Evolutionary conservation across 2,113 vertebrate species (phyloP).

Genomic region (Apeltes quadracus): DNA sequence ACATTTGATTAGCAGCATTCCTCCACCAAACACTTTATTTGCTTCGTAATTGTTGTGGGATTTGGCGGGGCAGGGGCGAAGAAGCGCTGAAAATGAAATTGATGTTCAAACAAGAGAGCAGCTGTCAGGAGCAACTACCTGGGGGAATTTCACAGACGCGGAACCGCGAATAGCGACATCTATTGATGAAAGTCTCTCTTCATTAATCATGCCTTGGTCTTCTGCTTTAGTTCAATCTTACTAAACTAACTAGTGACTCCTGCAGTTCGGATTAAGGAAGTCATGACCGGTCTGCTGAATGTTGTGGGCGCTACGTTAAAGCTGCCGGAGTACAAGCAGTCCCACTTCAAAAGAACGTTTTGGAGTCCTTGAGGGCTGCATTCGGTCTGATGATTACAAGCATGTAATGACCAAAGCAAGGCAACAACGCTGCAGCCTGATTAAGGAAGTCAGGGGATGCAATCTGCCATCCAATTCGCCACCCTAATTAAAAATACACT

Average conservation of each 20-base stretch:
- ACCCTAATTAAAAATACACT: slow-evolving; percentile 46
- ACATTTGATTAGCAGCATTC: slow-evolving; percentile 68
- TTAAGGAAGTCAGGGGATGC: slow-evolving; percentile 45
- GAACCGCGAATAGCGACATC: slow-evolving; percentile 7
- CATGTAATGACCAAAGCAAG: slow-evolving; percentile 47
- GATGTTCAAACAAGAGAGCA: slow-evolving; percentile 72
- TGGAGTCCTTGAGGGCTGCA: slow-evolving; percentile 26
- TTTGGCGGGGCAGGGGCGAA: slow-evolving; percentile 57
- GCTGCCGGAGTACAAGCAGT: slow-evolving; percentile 1
- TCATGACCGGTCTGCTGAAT: slow-evolving; percentile 8
- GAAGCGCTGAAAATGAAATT: slow-evolving; percentile 69
- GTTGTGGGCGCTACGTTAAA: not conserved
- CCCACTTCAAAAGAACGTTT: slow-evolving; percentile 14
- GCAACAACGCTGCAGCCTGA: slow-evolving; percentile 33
- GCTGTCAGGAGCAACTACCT: slow-evolving; percentile 65
- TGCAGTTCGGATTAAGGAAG: slow-evolving; percentile 45
- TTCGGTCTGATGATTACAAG: slow-evolving; percentile 39
- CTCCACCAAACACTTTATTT: slow-evolving; percentile 59
- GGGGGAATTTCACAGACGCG: slow-evolving; percentile 21
- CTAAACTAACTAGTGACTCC: slow-evolving; percentile 39
- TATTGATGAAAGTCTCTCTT: slow-evolving; percentile 52
- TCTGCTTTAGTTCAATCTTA: slow-evolving; percentile 29
- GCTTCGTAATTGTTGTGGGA: slow-evolving; percentile 72
- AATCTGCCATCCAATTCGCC: slow-evolving; percentile 51
- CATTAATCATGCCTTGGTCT: slow-evolving; percentile 33